A percentile compares a stretch with the other conserved stretches of the same genome.
Conservation (phyloP, 2,113 vertebrate genomes). For the Daphoenositta chrysoptera region DNA sequence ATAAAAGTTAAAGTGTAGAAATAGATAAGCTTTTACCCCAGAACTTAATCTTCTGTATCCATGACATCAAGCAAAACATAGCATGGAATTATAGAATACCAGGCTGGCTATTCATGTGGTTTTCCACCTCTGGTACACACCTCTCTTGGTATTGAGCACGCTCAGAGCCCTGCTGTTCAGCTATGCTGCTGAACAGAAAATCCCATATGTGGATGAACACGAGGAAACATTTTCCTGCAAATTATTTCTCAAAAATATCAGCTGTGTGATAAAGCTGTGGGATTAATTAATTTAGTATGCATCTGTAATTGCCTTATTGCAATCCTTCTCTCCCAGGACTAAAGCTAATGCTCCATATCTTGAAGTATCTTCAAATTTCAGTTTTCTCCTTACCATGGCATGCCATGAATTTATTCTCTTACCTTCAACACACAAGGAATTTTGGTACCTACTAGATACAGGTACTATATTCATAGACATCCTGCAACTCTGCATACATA, state of each 20-base stretch:
- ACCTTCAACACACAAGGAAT: neutral
- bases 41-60: neutral
- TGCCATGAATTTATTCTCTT: neutral
- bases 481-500: neutral
- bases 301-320: slow-evolving; percentile 4
- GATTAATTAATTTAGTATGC: slow-evolving; percentile 46
- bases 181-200: neutral
- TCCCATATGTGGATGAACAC: neutral
- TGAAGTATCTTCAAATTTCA: neutral
- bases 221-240: neutral
- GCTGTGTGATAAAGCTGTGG: slow-evolving; percentile 10
- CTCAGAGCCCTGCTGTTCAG: neutral
- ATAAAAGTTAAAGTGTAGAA: neutral
- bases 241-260: neutral
- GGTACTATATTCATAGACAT: neutral
- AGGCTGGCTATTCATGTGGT: neutral
- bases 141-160: neutral
- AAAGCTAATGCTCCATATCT: neutral
- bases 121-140: neutral
- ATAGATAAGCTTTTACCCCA: neutral
- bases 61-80: neutral
- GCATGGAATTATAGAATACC: neutral
- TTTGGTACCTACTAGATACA: neutral
- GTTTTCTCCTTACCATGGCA: neutral
- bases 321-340: slow-evolving; percentile 1